A percentile compares a stretch with the other conserved stretches of the same genome.
Evolutionary conservation across 1,140 invertebrate species (phyloP).

Genomic region (Drosophila subpulchrella): DNA sequence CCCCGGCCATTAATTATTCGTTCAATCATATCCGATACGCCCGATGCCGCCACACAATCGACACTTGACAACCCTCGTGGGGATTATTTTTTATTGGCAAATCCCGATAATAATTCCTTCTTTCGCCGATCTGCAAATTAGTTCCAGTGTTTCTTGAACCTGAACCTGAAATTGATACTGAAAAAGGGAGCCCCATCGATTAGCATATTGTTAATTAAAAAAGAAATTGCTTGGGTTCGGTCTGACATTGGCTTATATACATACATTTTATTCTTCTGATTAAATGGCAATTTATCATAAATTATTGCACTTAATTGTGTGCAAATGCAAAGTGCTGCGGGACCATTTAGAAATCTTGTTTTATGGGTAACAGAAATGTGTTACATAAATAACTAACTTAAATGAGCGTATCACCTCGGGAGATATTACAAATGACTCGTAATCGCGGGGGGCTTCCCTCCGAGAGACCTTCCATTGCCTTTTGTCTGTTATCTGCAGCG

Average conservation of each 20-base stretch:
- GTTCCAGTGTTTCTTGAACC: conserved; percentile 55
- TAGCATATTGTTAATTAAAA: conserved; percentile 55
- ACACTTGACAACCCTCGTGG: conserved; percentile 28
- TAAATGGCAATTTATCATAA: conserved; percentile 59
- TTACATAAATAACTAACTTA: conserved; percentile 73
- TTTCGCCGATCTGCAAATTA: conserved; percentile 35
- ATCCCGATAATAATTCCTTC: conserved; percentile 55
- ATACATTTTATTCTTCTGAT: conserved; percentile 52
- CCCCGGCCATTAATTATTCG: conserved; percentile 73
- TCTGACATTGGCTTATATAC: conserved; percentile 13
- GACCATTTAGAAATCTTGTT: conserved; percentile 54
- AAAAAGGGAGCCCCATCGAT: conserved; percentile 29
- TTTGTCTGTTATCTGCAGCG: conserved; percentile 62
- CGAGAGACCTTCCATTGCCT: conserved; percentile 6
- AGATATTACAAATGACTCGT: conserved; percentile 53
- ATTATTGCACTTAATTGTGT: conserved; percentile 63
- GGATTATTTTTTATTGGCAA: conserved; percentile 37
- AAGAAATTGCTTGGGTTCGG: conserved; percentile 42
- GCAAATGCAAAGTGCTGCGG: conserved; percentile 37
- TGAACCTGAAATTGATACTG: conserved; percentile 12
- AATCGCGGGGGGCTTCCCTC: conserved; percentile 2
- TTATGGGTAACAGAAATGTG: conserved; percentile 32
- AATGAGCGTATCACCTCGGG: conserved; percentile 37
- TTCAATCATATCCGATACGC: conserved; percentile 77
- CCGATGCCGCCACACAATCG: conserved; percentile 28